Percentiles rank a stretch among this genome's conserved stretches.
phyloP scores from a whole-genome alignment of 64 coral and sea anemone species.

The Orbicella faveolata region DNA sequence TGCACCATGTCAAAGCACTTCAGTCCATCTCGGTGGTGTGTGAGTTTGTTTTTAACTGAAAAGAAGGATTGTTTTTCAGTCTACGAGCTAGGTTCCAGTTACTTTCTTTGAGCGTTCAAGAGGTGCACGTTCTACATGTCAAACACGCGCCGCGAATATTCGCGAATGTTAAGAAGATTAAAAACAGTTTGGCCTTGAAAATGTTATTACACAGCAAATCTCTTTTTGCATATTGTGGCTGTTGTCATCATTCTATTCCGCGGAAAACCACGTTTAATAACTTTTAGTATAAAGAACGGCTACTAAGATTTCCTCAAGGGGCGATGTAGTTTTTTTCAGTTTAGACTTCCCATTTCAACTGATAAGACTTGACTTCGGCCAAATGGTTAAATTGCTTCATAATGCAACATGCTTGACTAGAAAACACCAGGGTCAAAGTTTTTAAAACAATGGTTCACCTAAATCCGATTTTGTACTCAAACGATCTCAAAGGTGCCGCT shows the following conservation, averaged over 20 bases:
- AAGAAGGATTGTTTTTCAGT: background rate
- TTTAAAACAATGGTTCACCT: background rate
- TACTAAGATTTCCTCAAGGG: background rate
- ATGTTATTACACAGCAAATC: background rate
- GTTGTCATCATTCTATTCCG: background rate
- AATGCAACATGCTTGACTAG: background rate
- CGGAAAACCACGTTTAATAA: background rate
- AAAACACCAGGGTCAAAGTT: background rate
- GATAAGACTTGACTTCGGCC: background rate
- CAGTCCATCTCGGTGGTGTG: background rate
- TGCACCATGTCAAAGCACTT: background rate
- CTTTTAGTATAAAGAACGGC: background rate
- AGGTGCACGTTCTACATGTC: background rate
- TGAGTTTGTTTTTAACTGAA: background rate
- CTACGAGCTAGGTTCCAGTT: background rate
- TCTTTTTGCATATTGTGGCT: background rate
- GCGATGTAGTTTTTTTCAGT: too few species aligned
- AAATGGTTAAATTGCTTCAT: background rate
- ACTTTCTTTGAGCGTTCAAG: background rate
- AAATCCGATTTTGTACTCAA: background rate
- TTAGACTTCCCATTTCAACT: background rate
- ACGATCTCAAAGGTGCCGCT: conserved; percentile 2
- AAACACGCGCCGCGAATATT: background rate
- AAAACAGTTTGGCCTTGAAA: background rate
- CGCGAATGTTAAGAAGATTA: background rate